Evolutionary conservation across 2,888 invertebrate species (phyloP).

Genomic region (Brenthis hecate): DNA sequence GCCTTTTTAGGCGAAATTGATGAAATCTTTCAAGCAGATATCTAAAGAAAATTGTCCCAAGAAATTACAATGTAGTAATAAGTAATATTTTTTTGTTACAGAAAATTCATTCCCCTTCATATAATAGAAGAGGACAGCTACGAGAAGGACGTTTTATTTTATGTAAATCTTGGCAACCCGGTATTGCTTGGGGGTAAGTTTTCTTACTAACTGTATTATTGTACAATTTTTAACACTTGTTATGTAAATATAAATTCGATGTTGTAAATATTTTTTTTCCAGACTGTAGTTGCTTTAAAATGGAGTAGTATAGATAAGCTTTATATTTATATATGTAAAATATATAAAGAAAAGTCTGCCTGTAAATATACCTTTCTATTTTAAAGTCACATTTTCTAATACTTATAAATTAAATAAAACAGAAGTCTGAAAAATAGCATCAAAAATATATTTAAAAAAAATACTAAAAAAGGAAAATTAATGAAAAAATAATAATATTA

Average conservation of each 20-base stretch:
- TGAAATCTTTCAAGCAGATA: background rate
- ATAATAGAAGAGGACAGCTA: conserved; percentile 99
- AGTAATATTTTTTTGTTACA: conserved; percentile 80
- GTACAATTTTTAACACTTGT: conserved; percentile 19
- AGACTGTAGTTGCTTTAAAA: conserved; percentile 3
- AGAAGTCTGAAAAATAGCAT: too few species aligned
- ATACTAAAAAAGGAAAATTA: too few species aligned
- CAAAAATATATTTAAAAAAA: background rate
- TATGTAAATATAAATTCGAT: conserved; percentile 5
- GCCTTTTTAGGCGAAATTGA: too few species aligned
- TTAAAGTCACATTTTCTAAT: background rate
- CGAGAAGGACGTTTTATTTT: conserved; percentile 97
- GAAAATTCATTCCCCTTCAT: conserved; percentile 91
- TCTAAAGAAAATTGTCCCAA: too few species aligned
- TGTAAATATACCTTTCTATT: background rate
- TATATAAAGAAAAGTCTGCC: background rate
- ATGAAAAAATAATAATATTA: too few species aligned
- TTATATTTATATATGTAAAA: conserved; percentile 15
- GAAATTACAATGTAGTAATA: background rate
- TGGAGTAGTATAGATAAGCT: conserved; percentile 25
- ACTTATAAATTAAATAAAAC: background rate
- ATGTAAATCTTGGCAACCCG: conserved; percentile 95
- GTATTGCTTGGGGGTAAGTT: conserved; percentile 90
- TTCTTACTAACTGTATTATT: background rate
- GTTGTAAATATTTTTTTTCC: conserved; percentile 5